phyloP scores from a whole-genome alignment of 2,888 invertebrate genomes.

The Drosophila quinaria region DNA sequence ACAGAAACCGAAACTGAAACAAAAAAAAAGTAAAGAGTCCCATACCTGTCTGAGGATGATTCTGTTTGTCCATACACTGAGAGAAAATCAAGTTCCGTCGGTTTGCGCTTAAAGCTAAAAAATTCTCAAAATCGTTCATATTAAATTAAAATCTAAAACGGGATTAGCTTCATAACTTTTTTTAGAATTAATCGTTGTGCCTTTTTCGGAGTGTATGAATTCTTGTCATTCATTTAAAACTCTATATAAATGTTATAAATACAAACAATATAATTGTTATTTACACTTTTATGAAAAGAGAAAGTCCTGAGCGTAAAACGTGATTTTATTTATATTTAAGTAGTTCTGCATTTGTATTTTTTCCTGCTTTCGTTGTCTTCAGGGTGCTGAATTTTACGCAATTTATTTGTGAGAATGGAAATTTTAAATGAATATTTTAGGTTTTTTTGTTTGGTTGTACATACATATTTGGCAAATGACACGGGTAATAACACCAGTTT shows the following conservation, averaged over 20 bases:
- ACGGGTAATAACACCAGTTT: constrained; percentile 64
- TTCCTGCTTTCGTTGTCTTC: constrained; percentile 23
- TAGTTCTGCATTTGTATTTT: constrained; percentile 63
- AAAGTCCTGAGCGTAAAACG: constrained; percentile 75
- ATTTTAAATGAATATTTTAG: constrained; percentile 35
- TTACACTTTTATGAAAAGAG: constrained; percentile 83
- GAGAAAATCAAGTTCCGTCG: too few species aligned
- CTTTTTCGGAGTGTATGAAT: constrained; percentile 7
- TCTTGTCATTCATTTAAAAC: constrained; percentile 52
- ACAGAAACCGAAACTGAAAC: constrained; percentile 45
- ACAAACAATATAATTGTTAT: constrained; percentile 77
- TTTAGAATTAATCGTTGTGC: too few species aligned
- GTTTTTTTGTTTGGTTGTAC: constrained; percentile 17
- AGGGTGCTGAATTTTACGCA: constrained; percentile 44
- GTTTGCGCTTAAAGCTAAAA: too few species aligned
- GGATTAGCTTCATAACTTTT: too few species aligned
- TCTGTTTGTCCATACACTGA: constrained; percentile 22
- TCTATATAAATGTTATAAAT: constrained; percentile 75
- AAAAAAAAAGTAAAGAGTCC: constrained; percentile 65
- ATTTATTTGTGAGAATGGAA: constrained; percentile 72
- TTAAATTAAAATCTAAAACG: too few species aligned
- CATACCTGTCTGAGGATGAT: constrained; percentile 59
- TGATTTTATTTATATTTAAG: constrained; percentile 72
- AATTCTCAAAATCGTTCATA: too few species aligned
- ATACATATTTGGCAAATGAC: constrained; percentile 48